Evolutionary conservation across 2,888 invertebrate species (phyloP).

Genomic region (Cotesia congregata): DNA sequence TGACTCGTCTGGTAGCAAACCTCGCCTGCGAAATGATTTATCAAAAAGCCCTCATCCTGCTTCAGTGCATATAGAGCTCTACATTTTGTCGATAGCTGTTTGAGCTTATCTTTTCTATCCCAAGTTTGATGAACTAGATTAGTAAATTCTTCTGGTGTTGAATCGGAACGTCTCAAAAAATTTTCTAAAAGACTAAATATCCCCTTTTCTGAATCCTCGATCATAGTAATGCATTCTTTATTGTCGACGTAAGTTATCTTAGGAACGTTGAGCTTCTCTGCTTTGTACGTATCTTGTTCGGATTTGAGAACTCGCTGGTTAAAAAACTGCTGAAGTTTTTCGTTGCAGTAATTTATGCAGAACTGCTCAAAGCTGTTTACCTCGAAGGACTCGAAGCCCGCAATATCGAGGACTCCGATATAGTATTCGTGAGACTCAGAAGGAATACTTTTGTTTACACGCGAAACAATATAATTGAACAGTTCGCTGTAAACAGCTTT

Average conservation of each 20-base stretch:
- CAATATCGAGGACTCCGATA: conserved; percentile 97
- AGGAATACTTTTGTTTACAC: conserved; percentile 97
- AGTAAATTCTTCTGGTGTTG: conserved; percentile 92
- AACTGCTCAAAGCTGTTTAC: conserved; percentile 90
- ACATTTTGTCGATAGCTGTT: conserved; percentile 89
- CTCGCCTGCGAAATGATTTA: conserved; percentile 97
- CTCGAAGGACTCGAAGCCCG: conserved; percentile 93
- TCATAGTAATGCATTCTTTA: conserved; percentile 95
- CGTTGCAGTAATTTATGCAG: conserved; percentile 99
- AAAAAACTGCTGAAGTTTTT: conserved; percentile 99
- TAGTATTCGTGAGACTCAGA: conserved; percentile 92
- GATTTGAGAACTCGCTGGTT: conserved; percentile 96
- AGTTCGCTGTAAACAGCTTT: conserved; percentile 95
- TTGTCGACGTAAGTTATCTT: conserved; percentile 97
- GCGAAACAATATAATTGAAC: conserved; percentile 94
- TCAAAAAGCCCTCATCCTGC: conserved; percentile 97
- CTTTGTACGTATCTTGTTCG: conserved; percentile 93
- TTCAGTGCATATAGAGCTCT: conserved; percentile 91
- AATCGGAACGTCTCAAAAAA: conserved; percentile 95
- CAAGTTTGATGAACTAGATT: conserved; percentile 90
- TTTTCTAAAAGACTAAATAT: conserved; percentile 95
- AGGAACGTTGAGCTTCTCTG: conserved; percentile 93
- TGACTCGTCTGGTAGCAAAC: conserved; percentile 96
- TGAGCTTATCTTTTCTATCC: conserved; percentile 85
- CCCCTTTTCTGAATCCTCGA: conserved; percentile 88